phyloP scores from a whole-genome alignment of 2,888 invertebrate genomes.

The Palloptera scutellata region DNA sequence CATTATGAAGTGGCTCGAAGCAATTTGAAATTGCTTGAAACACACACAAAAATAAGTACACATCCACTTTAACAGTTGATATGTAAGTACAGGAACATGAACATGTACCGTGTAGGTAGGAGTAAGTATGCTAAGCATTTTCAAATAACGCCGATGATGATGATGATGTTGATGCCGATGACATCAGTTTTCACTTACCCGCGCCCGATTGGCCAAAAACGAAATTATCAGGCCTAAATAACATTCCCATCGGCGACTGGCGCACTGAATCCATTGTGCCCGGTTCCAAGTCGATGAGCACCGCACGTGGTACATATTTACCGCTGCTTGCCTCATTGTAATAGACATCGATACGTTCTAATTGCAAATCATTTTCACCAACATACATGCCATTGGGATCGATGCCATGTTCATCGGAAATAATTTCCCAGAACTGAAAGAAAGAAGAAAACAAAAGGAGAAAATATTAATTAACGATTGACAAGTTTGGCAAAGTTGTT shows the following conservation, averaged over 20 bases:
- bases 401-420: conserved; percentile 83
- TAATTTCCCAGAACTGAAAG: conserved; percentile 78
- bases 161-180: not conserved
- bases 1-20: too few species aligned
- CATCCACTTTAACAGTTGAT: too few species aligned
- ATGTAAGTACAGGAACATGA: not conserved
- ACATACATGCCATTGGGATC: conserved; percentile 76
- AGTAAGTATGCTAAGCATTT: not conserved
- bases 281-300: conserved; percentile 87
- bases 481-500: conserved; percentile 5
- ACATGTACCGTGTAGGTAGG: not conserved
- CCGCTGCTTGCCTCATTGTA: conserved; percentile 77
- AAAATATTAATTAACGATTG: not conserved
- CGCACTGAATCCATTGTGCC: conserved; percentile 90
- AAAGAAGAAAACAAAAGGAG: conserved; percentile 40
- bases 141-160: not conserved
- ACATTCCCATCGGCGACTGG: conserved; percentile 78
- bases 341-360: conserved; percentile 82
- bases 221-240: conserved; percentile 88
- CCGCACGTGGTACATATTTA: conserved; percentile 85
- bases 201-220: conserved; percentile 86
- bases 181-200: conserved; percentile 63
- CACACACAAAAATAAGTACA: too few species aligned
- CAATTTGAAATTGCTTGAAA: too few species aligned
- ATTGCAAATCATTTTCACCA: conserved; percentile 77